Conservation (phyloP, 2,113 vertebrate genomes). For the Agapornis roseicollis region DNA sequence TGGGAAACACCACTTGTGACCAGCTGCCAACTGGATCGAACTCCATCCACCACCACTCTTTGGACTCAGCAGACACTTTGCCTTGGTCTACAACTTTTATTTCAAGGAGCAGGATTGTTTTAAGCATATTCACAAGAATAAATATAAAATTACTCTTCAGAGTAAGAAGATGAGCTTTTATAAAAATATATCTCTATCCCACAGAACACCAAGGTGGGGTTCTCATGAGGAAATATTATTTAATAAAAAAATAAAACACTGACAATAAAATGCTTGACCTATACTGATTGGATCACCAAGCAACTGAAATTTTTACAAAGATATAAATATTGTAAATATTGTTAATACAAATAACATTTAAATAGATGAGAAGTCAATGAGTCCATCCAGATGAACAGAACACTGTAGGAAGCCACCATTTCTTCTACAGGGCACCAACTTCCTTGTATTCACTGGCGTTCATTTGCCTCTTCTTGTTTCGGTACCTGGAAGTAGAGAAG, state of each 20-base stretch:
- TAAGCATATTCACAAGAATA: constrained; percentile 64
- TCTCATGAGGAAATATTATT: constrained; percentile 10
- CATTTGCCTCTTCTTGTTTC: constrained; percentile 17
- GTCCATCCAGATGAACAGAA: not conserved
- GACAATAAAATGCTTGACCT: constrained; percentile 68
- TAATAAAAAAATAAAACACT: constrained; percentile 68
- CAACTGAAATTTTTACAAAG: constrained; percentile 32
- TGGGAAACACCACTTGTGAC: not conserved
- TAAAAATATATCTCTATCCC: constrained; percentile 65
- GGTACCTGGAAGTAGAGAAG: constrained; percentile 25
- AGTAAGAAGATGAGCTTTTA: constrained; percentile 37
- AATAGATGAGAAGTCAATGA: constrained; percentile 15
- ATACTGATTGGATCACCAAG: constrained; percentile 41
- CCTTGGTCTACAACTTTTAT: constrained; percentile 41
- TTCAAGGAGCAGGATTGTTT: constrained; percentile 4
- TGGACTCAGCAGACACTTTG: not conserved
- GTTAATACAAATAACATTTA: constrained; percentile 68
- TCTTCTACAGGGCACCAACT: constrained; percentile 48
- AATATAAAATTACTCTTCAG: constrained; percentile 61
- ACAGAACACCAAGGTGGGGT: not conserved
- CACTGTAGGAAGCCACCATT: not conserved
- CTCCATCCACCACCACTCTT: not conserved
- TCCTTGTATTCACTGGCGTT: constrained; percentile 28
- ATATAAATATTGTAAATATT: constrained; percentile 72
- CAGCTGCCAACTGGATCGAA: not conserved